A percentile compares a stretch with the other conserved stretches of the same genome.
phyloP scores from a whole-genome alignment of 2,113 vertebrate species.

The Ageneiosus marmoratus region DNA sequence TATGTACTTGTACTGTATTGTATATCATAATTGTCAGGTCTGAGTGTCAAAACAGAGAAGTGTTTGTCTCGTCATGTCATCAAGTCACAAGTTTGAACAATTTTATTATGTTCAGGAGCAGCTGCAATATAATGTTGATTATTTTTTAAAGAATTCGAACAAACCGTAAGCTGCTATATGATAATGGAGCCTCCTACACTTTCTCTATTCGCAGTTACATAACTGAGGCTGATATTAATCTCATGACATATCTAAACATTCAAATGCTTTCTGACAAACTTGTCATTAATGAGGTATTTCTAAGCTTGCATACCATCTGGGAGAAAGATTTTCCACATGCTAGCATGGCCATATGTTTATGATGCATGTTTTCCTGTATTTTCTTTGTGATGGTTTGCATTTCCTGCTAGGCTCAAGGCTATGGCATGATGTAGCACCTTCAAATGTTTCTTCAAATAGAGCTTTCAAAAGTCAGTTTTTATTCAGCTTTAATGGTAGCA shows the following conservation, averaged over 20 bases:
- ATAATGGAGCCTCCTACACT: neutral
- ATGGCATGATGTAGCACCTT: neutral
- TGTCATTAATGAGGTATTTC: constrained; percentile 40
- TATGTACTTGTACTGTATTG: no score
- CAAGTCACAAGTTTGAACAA: neutral
- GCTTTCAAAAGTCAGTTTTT: constrained; percentile 4
- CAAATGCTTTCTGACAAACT: constrained; percentile 35
- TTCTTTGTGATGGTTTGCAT: constrained; percentile 18
- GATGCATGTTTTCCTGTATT: neutral
- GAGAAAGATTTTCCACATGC: constrained; percentile 32
- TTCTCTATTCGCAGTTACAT: constrained; percentile 12
- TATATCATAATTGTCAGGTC: neutral
- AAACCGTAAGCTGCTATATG: neutral
- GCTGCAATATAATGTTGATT: neutral
- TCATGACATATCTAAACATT: constrained; percentile 11
- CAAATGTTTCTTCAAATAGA: neutral
- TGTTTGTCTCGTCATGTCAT: neutral
- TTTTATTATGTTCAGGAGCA: neutral
- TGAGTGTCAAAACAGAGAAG: neutral
- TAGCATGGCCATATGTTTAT: constrained; percentile 42
- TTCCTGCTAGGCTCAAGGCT: constrained; percentile 27
- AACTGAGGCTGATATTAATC: constrained; percentile 5
- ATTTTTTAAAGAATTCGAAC: neutral
- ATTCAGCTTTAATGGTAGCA: constrained; percentile 38
- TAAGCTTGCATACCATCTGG: constrained; percentile 44